Percentiles rank a stretch among this genome's conserved stretches.
Evolutionary conservation across 2,113 vertebrate genomes (phyloP).

Genomic region (Calypte anna): DNA sequence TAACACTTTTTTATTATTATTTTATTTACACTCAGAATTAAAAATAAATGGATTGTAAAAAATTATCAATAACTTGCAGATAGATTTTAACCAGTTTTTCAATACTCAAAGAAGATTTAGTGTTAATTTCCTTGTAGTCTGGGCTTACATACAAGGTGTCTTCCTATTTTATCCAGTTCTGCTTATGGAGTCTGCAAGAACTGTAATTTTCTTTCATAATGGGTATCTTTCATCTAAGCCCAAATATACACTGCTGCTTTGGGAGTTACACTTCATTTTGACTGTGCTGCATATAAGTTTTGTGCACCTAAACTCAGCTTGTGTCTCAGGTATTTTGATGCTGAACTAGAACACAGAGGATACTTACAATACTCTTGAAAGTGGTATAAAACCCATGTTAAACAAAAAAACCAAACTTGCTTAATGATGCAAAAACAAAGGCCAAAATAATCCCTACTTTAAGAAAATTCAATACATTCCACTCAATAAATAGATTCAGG

Average conservation of each 20-base stretch:
- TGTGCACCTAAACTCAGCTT: neutral
- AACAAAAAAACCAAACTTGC: neutral
- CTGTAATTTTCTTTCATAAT: neutral
- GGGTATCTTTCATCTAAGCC: neutral
- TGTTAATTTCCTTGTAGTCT: neutral
- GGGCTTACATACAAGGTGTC: neutral
- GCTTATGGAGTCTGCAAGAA: neutral
- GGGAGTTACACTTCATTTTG: neutral
- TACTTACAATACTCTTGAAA: neutral
- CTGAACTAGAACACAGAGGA: neutral
- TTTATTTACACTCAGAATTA: neutral
- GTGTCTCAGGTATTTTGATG: neutral
- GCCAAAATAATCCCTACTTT: neutral
- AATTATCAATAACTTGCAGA: neutral
- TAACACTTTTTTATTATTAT: no score
- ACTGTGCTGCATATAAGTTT: neutral
- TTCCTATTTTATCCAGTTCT: neutral
- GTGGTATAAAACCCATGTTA: neutral
- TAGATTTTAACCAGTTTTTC: neutral
- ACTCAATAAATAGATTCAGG: conserved; percentile 25
- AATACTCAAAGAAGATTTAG: neutral
- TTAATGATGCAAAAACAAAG: neutral
- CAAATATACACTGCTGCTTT: neutral
- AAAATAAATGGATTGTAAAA: neutral
- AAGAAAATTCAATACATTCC: neutral